These are phyloP conservation scores for Copsychus sechellarum DNA, from an alignment of 2,113 vertebrate species.

Conservation along the genomic window DNA sequence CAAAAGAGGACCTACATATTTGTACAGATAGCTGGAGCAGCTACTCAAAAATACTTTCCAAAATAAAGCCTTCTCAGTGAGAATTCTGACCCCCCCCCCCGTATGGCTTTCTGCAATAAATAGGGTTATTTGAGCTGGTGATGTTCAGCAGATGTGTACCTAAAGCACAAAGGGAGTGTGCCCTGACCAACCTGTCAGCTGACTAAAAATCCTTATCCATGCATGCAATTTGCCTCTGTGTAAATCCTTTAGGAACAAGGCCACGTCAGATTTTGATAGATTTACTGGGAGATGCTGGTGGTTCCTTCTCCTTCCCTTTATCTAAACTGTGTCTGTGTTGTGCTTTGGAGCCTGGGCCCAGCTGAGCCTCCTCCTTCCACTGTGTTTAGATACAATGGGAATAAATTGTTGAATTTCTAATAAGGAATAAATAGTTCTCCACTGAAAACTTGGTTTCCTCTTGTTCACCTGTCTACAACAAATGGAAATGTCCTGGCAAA, in stretches of 20 bases:
- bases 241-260: neutral
- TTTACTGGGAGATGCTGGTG: neutral
- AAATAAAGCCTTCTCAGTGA: conserved; percentile 42
- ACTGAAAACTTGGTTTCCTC: neutral
- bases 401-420: neutral
- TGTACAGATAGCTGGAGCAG: conserved; percentile 74
- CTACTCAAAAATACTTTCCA: conserved; percentile 74
- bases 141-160: neutral
- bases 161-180: neutral
- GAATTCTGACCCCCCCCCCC: neutral
- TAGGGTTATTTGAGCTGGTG: conserved; percentile 55
- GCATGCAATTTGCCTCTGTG: neutral
- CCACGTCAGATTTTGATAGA: neutral
- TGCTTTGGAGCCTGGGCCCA: neutral
- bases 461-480: accelerated
- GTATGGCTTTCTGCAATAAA: conserved; percentile 68
- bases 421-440: neutral
- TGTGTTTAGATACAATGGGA: neutral
- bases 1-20: conserved; percentile 62
- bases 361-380: neutral
- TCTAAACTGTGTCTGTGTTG: neutral
- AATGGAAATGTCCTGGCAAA: neutral
- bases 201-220: neutral
- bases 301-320: neutral
- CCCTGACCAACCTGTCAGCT: neutral